Base-by-base conservation (phyloP, 1,140 invertebrate species). In the Pseudomyrmex pallidus region DNA sequence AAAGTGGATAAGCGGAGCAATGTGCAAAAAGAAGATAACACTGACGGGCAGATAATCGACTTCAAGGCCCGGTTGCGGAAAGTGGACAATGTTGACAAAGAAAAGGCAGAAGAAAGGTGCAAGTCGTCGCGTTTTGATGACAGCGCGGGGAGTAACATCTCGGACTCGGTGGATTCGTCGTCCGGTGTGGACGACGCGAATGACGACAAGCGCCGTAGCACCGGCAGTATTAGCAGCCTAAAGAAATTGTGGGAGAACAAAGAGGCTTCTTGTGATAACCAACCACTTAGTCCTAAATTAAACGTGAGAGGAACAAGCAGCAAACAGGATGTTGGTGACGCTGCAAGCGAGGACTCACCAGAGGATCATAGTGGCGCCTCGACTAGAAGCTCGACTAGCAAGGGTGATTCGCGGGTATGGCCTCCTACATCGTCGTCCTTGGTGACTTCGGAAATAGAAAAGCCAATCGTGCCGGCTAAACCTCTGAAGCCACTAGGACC, bases 201-300 rank as follows among this genome's bases (percentile, higher is more conserved):
- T 2, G 97, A 98, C 77, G 97, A 98, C 90, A 98, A 98, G 92
- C 95, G 98, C n/a, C 96, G 97, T 67, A 98, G 98, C 92, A 98
- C 98, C 50, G 98, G 98, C 68, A 98, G 98, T 94, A 98, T 99
- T 91, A 98, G 96, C 92, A 98, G 97, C 92, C 95, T 99, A 85
- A 98, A 98, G 91, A 98, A 98, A 93, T 94, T 99, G 35, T 99
- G 98, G 98, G 98, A 98, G 94, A 96, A 96, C 57, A 97, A 96
- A 90, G 96, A 96, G 90, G 93, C 94, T 2, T 90, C 91, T 70
- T 91, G 87, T 68, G 92, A 92, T 50, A 92, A 93, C 89, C 94
- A 95, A 66, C 95, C 96, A 52, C 91, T 96, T 1, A 96, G 96
- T 92, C 96, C 96, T 0, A 96, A 96, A 87, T 90, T 96, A 63